Conservation (phyloP, 2,797 vertebrate species). For the Rhyacichthys aspro region DNA sequence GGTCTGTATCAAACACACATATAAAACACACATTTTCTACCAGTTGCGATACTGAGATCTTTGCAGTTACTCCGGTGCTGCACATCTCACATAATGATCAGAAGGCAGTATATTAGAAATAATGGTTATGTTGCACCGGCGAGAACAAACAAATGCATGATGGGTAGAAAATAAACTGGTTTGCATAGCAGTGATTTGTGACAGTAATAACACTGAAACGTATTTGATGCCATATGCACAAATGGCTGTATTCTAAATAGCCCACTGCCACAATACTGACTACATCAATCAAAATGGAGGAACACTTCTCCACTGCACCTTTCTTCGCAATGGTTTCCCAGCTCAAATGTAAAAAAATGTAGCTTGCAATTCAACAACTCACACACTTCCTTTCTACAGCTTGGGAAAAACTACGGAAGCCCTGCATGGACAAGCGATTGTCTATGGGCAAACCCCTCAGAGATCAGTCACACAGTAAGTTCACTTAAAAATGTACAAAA, state of each 20-base stretch:
- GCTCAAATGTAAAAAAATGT: no score
- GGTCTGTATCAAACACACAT: no score
- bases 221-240: slow-evolving; percentile 1
- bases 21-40: neutral
- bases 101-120: neutral
- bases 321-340: no score
- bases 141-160: slow-evolving; percentile 5
- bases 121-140: slow-evolving; percentile 1
- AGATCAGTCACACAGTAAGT: no score
- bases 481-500: no score
- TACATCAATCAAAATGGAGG: neutral
- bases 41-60: neutral
- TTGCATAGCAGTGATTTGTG: slow-evolving; percentile 8
- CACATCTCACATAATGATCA: slow-evolving; percentile 3
- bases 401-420: no score
- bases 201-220: slow-evolving; percentile 2
- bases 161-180: slow-evolving; percentile 14
- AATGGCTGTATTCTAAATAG: neutral
- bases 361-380: no score
- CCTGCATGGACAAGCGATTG: no score
- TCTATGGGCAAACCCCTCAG: no score
- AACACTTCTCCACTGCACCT: neutral
- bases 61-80: neutral
- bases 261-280: neutral
- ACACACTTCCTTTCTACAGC: no score